Base-by-base conservation (phyloP, 2,888 invertebrate genomes). In the Hydriomena furcata region DNA sequence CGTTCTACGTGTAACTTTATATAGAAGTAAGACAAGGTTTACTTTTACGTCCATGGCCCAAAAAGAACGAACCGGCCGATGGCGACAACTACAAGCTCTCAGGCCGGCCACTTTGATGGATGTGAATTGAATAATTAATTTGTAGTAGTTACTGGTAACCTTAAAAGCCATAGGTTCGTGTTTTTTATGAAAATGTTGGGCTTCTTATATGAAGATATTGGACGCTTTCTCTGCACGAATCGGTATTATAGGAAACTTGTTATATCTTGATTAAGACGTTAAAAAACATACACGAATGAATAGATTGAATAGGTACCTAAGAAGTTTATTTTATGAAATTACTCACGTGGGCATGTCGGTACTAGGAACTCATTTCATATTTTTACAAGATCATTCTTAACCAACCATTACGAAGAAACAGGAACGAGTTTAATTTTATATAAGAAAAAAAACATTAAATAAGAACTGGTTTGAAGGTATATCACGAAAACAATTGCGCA, bases 41-140 rank as follows among this genome's bases (percentile, higher is more conserved):
- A 66, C 71, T 74, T 75, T 79, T 79, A 73, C 71, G 77, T 60
- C 74, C 80, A 55, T 82, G 82, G 74, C 82, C 81, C 76, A 71
- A 82, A 83, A 82, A 83, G 61, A 79, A 82, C 79, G 73, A 80
- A 82, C 82, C 77, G 73, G 79, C 75, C 61, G 58, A 60, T 63
- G 60, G 58, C 68, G 65, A 63, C 63, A n/a, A n/a, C n/a, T n/a
- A n/a, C n/a, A 43, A 40, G 44, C 55, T 57, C 69, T 66, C 68
- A 66, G 69, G 65, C 65, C 54, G 66, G 65, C 65, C 54, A 66
- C 66, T 71, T 66, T 70, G 65, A 74, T 68, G 52, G 60, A 73
- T 76, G 72, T 68, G 69, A 57, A 68, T 66, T 58, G 68, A 73
- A 72, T 74, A 65, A 65, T 58, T 43, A 64, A 71, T 43, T 61